Evolutionary conservation across 2,113 vertebrate species (phyloP).

Genomic region (Alces alces): DNA sequence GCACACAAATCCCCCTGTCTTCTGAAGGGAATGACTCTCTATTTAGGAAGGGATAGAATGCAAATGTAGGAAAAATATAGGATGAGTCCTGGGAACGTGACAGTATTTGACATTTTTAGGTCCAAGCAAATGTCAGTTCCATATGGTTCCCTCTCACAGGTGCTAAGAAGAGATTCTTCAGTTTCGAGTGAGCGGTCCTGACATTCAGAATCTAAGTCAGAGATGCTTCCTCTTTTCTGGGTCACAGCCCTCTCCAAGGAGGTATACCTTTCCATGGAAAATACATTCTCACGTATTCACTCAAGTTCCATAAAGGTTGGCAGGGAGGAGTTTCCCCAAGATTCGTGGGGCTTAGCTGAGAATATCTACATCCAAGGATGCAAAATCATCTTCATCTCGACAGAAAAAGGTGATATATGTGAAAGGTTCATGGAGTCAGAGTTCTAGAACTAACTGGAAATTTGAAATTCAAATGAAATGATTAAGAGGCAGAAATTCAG

Average conservation of each 20-base stretch:
- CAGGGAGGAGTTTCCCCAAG: fast-evolving
- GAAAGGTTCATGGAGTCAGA: not conserved
- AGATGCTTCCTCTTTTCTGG: not conserved
- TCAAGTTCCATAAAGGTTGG: fast-evolving
- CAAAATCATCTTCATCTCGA: not conserved
- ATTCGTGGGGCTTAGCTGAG: fast-evolving
- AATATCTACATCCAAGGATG: not conserved
- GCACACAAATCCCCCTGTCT: fast-evolving
- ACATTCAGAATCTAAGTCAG: not conserved
- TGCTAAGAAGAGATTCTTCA: not conserved
- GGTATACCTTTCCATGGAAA: not conserved
- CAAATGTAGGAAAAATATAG: not conserved
- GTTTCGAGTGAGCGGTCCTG: not conserved
- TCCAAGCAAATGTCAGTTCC: not conserved
- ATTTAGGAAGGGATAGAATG: not conserved
- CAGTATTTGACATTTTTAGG: not conserved
- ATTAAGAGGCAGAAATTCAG: not conserved
- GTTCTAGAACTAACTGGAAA: not conserved
- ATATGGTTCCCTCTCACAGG: fast-evolving
- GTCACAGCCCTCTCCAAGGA: not conserved
- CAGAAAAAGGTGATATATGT: not conserved
- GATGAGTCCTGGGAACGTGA: not conserved
- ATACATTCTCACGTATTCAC: not conserved
- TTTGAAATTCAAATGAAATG: not conserved
- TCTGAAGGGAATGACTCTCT: too few species aligned